Conservation (phyloP, 2,113 vertebrate species). For the Callospermophilus lateralis region DNA sequence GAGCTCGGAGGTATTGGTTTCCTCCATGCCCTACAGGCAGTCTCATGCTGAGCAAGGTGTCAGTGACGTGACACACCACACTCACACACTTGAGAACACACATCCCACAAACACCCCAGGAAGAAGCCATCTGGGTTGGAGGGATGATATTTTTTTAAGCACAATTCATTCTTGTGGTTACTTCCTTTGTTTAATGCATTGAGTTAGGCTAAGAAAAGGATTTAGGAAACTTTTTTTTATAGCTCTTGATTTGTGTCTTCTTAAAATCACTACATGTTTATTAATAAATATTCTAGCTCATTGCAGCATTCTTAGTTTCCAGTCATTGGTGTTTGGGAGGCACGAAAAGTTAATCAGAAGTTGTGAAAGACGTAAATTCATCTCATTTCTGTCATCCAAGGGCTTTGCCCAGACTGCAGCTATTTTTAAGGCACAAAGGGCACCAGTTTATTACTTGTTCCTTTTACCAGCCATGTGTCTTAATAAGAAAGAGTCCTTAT, state of each 20-base stretch:
- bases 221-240: neutral
- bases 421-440: constrained; percentile 56
- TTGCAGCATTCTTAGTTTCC: neutral
- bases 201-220: neutral
- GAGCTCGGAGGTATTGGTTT: neutral
- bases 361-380: constrained; percentile 53
- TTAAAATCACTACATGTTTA: neutral
- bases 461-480: neutral
- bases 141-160: neutral
- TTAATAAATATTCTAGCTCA: constrained; percentile 13
- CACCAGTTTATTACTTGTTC: neutral
- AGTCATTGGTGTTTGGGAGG: neutral
- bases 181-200: neutral
- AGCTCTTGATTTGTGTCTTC: neutral
- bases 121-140: neutral
- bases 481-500: neutral
- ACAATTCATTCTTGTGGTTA: neutral
- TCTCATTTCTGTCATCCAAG: neutral
- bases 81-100: neutral
- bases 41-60: neutral
- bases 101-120: neutral
- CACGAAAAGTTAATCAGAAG: constrained; percentile 30
- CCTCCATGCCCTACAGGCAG: neutral
- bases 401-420: neutral
- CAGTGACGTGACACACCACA: neutral